phyloP scores from a whole-genome alignment of 1,140 invertebrate species.

The Drosophila nigromelanica region DNA sequence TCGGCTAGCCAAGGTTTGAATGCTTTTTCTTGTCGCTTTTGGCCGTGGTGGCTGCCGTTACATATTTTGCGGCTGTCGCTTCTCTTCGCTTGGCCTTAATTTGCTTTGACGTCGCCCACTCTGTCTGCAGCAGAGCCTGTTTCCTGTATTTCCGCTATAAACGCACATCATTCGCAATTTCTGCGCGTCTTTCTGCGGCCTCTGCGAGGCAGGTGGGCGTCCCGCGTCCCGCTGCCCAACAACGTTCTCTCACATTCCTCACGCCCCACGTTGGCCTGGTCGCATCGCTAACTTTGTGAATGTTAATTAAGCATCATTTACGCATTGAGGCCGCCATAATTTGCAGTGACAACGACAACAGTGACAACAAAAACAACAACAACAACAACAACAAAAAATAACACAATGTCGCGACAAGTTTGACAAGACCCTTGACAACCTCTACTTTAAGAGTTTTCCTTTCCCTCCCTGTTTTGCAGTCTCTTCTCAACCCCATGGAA shows the following conservation, averaged over 20 bases:
- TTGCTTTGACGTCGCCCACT: constrained; percentile 33
- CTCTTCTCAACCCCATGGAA: not conserved
- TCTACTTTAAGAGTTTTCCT: constrained; percentile 1
- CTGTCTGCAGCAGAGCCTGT: not conserved
- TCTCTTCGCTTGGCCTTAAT: constrained; percentile 42
- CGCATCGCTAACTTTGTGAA: constrained; percentile 57
- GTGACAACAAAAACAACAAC: constrained; percentile 12
- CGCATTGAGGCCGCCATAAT: constrained; percentile 79
- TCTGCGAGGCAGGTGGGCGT: constrained; percentile 25
- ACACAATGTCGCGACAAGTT: constrained; percentile 76
- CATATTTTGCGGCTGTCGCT: constrained; percentile 49
- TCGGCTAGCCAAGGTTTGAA: not conserved
- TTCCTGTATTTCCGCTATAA: constrained; percentile 37
- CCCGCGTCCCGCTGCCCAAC: not conserved
- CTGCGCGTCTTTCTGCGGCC: constrained; percentile 43
- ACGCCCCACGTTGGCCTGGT: too few species aligned
- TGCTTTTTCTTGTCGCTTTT: constrained; percentile 24
- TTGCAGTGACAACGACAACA: constrained; percentile 65
- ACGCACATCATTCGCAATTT: constrained; percentile 71
- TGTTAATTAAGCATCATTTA: constrained; percentile 81
- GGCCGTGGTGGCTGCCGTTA: constrained; percentile 36
- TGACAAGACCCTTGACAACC: constrained; percentile 57
- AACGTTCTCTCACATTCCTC: constrained; percentile 23
- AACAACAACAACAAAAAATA: constrained; percentile 14
- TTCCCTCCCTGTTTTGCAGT: not conserved